Base-by-base conservation (phyloP, 2,888 invertebrate genomes). In the Sericinus montela region DNA sequence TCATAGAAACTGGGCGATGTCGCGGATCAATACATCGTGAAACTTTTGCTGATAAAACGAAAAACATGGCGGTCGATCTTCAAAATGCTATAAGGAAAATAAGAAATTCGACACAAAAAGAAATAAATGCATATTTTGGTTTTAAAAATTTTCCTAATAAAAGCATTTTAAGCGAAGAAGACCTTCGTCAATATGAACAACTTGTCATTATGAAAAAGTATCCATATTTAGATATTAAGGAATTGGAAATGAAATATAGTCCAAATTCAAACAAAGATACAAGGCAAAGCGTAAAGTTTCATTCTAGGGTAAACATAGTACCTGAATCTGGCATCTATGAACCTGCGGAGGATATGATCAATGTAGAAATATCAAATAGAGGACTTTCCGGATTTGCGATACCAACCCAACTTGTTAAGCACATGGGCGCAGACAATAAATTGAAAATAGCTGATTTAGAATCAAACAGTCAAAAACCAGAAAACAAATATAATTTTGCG, bases 151-250 rank as follows among this genome's bases (percentile, higher is more conserved):
- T 52, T 25, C 41, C 48, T n/a, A 46, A 56, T n/a, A 71, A 67
- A 37, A 67, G 69, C 46, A 56, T 63, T 10, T 52, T 76, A 7
- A 77, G 56, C 30, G 76, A 77, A n/a, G 68, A 75, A 44, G 78
- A 81, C 45, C 54, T 83, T 0, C 71, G 74, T 1, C 74, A 81
- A 38, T 88, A 78, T 45, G 86, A 85, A 49, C 76, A 80, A 56
- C 56, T 85, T 23, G 86, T 88, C 8, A 80, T 87, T 10, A 81
- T 79, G 80, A 88, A 88, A 53, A 88, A 88, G 55, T 79, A 86
- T 60, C 87, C 87, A 0, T 88, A 78, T 57, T 59, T 88, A 29
- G 87, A 88, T 53, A 52, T 82, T 1, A 80, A 81, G 35, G 81
- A 85, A 42, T 60, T 84, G 10, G 80, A 84, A 47, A 58, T 69